phyloP scores from a whole-genome alignment of 2,888 invertebrate species.

The Sphinx pinastri region DNA sequence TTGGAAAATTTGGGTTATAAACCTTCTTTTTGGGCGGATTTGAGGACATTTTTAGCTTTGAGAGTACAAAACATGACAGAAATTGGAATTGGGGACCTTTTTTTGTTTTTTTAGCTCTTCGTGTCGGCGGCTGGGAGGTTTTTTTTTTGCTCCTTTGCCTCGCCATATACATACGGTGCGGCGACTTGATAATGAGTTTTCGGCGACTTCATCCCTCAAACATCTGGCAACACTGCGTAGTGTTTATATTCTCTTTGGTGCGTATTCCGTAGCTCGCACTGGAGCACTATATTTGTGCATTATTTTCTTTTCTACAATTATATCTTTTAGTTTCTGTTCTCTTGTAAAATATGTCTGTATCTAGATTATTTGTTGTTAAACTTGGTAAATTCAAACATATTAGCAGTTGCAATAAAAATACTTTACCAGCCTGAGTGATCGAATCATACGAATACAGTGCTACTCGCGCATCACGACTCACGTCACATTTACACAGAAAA shows the following conservation, averaged over 20 bases:
- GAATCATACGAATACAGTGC: conserved; percentile 15
- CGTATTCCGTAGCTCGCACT: background rate
- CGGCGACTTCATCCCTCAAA: no score
- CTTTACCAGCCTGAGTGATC: conserved; percentile 21
- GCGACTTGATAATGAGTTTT: no score
- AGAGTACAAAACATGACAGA: no score
- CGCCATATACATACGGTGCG: no score
- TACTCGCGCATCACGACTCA: conserved; percentile 48
- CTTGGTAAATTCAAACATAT: conserved; percentile 3
- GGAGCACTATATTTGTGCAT: background rate
- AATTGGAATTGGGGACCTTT: no score
- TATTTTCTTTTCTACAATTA: background rate
- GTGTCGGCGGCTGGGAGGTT: no score
- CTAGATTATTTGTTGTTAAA: background rate
- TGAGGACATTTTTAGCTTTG: no score
- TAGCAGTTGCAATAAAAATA: conserved; percentile 15
- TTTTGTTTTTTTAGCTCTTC: no score
- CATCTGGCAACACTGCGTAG: no score
- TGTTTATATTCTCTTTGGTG: background rate
- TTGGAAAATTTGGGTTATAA: no score
- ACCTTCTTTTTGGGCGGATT: no score
- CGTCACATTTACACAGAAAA: conserved; percentile 49
- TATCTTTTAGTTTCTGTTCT: background rate
- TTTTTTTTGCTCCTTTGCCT: no score
- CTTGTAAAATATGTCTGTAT: conserved; percentile 15